Evolutionary conservation across 2,113 vertebrate species (phyloP), one percentile per base, ranked within the genome.

Genomic region (Xerus inauris): DNA sequence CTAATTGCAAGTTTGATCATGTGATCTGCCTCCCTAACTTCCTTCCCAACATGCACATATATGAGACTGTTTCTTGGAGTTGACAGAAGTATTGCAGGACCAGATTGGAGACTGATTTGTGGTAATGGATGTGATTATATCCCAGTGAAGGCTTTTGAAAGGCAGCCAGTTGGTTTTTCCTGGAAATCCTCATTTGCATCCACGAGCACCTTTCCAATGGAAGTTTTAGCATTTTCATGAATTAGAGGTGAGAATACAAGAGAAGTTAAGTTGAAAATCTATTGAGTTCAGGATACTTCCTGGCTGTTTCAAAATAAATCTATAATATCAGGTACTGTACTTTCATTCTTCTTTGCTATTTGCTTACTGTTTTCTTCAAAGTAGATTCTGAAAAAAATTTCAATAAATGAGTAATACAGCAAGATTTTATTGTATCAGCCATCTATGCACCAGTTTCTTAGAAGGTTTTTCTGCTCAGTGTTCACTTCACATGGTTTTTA

Each of bases 301-400:
- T 81, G 42, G 73, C 35, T 76, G 35, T 83, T 91, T 79, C 24
- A 91, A 51, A 94, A 75, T 65, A 72, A 88, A 54, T 69, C 73
- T 89, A 0, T 72, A 49, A 9, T 57, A 28, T 45, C 8, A 79
- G 45, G 40, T 72, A 35, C 57, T 77, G 65, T 65, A 42, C 76
- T 93, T 93, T 83, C 30, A 80, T 87, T 92, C 30, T 79, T 75
- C 8, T 54, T 84, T 92, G 76, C 30, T 82, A 40, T 91, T 87
- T 92, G 79, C 57, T 79, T 95, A 40, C 42, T 47, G 24, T 91
- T 64, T 75, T 86, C 83, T 89, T 57, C 5, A 59, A 40, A 62
- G 4, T 54, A 86, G 3, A 12, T 69, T 72, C 84, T 87, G 57
- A 77, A 87, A 89, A 81, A 69, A 9, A 59, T 40, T 40, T 51